Percentiles rank a stretch among this genome's conserved stretches.
Evolutionary conservation across 1,140 invertebrate species (phyloP).

Genomic region (Drosophila athabasca): DNA sequence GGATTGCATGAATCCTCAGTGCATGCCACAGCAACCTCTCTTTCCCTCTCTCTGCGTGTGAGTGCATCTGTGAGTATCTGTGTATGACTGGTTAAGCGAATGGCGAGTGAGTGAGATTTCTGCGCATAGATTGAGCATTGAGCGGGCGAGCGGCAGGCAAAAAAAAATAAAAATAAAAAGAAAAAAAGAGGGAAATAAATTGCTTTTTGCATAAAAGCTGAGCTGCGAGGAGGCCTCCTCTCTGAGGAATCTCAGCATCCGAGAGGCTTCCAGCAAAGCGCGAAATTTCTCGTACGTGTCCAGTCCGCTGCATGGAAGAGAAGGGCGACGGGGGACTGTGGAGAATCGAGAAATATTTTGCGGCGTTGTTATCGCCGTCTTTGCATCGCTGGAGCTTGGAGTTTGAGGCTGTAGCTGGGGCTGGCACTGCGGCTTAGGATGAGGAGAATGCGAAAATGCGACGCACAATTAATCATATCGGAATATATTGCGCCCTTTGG

Average conservation of each 20-base stretch:
- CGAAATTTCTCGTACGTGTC: conserved; percentile 67
- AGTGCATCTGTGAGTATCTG: too few relatives aligned
- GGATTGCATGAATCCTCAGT: background rate
- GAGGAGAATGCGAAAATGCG: conserved; percentile 32
- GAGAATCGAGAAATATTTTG: conserved; percentile 56
- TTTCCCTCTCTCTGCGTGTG: too few relatives aligned
- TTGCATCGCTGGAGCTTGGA: conserved; percentile 42
- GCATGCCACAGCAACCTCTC: conserved; percentile 14
- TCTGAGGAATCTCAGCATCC: conserved; percentile 7
- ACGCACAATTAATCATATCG: conserved; percentile 73
- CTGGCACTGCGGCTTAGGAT: background rate
- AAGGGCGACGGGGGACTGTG: conserved; percentile 23
- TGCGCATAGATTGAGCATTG: conserved; percentile 62
- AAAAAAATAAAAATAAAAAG: conserved; percentile 3
- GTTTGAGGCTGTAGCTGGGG: conserved; percentile 3
- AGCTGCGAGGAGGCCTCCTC: conserved; percentile 25
- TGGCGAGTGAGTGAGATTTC: conserved; percentile 52
- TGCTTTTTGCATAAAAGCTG: conserved; percentile 49
- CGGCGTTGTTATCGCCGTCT: conserved; percentile 61
- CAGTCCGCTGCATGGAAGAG: conserved; percentile 19
- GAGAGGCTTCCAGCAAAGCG: conserved; percentile 49
- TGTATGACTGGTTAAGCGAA: conserved; percentile 10
- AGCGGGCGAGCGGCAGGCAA: background rate
- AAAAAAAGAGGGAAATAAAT: conserved; percentile 52
- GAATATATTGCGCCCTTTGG: conserved; percentile 70